Evolutionary conservation across 1,140 invertebrate species (phyloP).

Genomic region (Calycopis cecrops): DNA sequence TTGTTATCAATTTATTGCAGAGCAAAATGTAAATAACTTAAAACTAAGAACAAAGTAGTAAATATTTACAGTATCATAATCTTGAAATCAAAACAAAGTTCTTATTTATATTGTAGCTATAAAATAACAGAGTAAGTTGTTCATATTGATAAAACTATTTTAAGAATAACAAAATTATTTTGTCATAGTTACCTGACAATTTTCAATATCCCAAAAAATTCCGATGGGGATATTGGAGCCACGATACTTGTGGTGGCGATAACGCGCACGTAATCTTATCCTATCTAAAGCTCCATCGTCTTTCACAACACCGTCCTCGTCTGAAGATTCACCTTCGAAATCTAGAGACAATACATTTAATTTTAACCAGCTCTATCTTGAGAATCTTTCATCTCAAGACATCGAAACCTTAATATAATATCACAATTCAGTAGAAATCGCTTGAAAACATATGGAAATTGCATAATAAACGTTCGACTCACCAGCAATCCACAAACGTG

Average conservation of each 20-base stretch:
- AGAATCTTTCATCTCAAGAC: too few species aligned
- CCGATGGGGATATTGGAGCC: conserved; percentile 79
- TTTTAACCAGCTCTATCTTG: background rate
- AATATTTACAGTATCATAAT: too few species aligned
- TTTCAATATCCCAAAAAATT: conserved; percentile 96
- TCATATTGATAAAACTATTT: too few species aligned
- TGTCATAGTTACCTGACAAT: conserved; percentile 78
- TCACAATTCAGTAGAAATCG: background rate
- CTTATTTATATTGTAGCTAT: too few species aligned
- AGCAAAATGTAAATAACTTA: background rate
- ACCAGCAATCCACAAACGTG: conserved; percentile 66
- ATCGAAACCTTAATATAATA: too few species aligned
- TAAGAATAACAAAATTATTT: too few species aligned
- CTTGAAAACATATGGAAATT: conserved; percentile 33
- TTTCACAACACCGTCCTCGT: conserved; percentile 46
- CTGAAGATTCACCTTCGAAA: conserved; percentile 62
- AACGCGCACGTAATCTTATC: conserved; percentile 53
- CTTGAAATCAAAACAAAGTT: too few species aligned
- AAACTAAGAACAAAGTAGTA: too few species aligned
- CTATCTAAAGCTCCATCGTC: conserved; percentile 46
- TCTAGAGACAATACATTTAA: conserved; percentile 31
- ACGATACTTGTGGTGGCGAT: conserved; percentile 49
- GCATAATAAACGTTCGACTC: conserved; percentile 32
- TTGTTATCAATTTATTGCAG: too few species aligned
- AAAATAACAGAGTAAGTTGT: too few species aligned